Base-by-base conservation (phyloP, 2,113 vertebrate genomes). In the Acrocephalus kingi region DNA sequence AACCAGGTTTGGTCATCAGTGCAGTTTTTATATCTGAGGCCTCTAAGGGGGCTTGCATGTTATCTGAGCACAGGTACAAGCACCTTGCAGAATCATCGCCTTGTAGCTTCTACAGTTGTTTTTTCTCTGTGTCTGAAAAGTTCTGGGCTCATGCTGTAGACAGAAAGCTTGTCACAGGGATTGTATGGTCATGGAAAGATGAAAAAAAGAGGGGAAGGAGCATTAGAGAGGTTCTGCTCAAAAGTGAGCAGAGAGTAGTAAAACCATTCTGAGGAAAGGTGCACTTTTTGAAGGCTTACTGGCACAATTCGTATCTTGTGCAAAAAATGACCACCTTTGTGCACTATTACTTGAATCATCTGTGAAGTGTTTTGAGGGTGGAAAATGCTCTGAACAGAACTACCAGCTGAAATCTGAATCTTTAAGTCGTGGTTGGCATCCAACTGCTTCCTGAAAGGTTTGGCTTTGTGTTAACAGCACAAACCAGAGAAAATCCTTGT, bases 181-280 rank as follows among this genome's bases (percentile, higher is more conserved):
- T 45, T 0, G 0, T 25, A 6, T 1, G 11, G 33, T 43, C 61
- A 69, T 27, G 5, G 75, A 79, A 63, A 78, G 11, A 64, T 37
- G 25, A 67, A 25, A 63, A 37, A 46, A 45, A 22, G 35, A 48
- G 6, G 35, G 17, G 24, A 80, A 78, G 9, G 39, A 86, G 35
- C 3, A 14, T 12, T 21, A 48, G 22, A 66, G 24, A 24, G 41
- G 18, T 84, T 78, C 22, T 69, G 15, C 30, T 84, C 43, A 37
- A n/a, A 67, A 0, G 2, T 31, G 31, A 62, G 45, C 20, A 39
- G 24, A 41, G 46, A 69, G 49, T 22, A 13, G 15, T 74, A 63
- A 77, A 84, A 89, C 22, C 7, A 5, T 31, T 28, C 11, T 33
- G 33, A 41, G 31, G 21, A 77, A 80, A 16, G 15, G 37, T 80